Conservation (phyloP, 92 coral and sea anemone species). For the Umimayanthus chanpuru region DNA sequence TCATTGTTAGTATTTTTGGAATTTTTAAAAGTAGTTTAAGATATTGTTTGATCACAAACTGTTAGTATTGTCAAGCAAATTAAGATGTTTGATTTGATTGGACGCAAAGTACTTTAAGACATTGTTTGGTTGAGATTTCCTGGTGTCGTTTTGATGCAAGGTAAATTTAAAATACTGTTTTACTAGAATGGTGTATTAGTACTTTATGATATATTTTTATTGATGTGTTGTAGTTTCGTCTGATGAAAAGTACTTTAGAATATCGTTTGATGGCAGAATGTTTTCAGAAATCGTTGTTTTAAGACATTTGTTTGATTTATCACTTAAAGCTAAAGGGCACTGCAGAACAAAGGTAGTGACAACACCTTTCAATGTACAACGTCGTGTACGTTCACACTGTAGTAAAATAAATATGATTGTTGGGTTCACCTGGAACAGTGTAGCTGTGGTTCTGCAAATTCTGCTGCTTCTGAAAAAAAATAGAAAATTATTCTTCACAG, state of each 20-base stretch:
- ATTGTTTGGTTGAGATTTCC: conserved; percentile 22
- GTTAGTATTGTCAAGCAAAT: no score
- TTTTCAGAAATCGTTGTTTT: conserved; percentile 2
- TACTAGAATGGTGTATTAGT: conserved; percentile 8
- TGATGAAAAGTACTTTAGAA: conserved; percentile 14
- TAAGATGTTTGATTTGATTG: no score
- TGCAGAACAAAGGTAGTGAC: no score
- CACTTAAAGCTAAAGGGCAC: no score
- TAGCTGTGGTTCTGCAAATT: no score
- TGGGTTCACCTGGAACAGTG: no score
- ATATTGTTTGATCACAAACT: no score
- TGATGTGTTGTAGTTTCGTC: conserved; percentile 19
- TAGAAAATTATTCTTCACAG: no score
- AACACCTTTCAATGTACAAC: no score
- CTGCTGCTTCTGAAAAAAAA: no score
- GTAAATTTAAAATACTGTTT: conserved; percentile 1
- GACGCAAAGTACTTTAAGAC: neutral
- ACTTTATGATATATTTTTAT: conserved; percentile 1
- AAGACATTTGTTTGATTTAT: neutral
- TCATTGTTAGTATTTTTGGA: neutral
- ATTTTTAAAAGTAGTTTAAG: neutral
- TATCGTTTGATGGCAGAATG: conserved; percentile 2
- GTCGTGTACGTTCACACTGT: no score
- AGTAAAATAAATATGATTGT: no score
- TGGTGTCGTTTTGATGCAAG: conserved; percentile 9